These are phyloP conservation scores for Aphelinus certus DNA, from an alignment of 1,140 invertebrate genomes.

Conservation along the genomic window DNA sequence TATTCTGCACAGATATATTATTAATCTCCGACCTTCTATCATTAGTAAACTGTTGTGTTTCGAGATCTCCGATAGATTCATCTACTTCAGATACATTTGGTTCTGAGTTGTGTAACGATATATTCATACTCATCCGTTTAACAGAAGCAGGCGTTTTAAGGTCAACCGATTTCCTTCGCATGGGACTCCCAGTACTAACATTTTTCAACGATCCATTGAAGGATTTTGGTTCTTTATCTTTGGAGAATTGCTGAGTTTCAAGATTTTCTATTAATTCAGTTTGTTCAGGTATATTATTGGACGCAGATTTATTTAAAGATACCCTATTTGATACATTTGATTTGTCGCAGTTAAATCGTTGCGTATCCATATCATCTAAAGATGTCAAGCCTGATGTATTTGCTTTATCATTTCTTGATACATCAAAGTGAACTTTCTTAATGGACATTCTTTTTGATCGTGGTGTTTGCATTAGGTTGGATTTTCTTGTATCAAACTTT, in stretches of 20 bases:
- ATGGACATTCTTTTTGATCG: too few relatives aligned
- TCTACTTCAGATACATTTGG: too few relatives aligned
- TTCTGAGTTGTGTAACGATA: not conserved
- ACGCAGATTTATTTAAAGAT: too few relatives aligned
- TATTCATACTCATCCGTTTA: too few relatives aligned
- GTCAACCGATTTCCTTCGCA: conserved; percentile 7
- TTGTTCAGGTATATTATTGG: not conserved
- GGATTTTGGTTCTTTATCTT: too few relatives aligned
- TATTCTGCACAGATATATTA: not conserved
- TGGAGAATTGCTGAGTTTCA: conserved; percentile 25
- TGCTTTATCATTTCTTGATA: too few relatives aligned
- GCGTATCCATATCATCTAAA: conserved; percentile 14
- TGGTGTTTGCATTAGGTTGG: not conserved
- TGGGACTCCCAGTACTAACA: too few relatives aligned
- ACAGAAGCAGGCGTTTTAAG: conserved; percentile 12
- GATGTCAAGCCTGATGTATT: not conserved
- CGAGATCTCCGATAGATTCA: not conserved
- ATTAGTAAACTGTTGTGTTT: not conserved
- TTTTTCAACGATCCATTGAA: too few relatives aligned
- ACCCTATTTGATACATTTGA: too few relatives aligned
- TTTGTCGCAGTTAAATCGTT: not conserved
- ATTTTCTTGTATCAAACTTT: not conserved
- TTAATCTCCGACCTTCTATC: not conserved
- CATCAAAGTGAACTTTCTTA: too few relatives aligned
- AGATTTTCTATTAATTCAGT: conserved; percentile 8